Base-by-base conservation (phyloP, 1,140 invertebrate genomes). In the Cydia amplana region DNA sequence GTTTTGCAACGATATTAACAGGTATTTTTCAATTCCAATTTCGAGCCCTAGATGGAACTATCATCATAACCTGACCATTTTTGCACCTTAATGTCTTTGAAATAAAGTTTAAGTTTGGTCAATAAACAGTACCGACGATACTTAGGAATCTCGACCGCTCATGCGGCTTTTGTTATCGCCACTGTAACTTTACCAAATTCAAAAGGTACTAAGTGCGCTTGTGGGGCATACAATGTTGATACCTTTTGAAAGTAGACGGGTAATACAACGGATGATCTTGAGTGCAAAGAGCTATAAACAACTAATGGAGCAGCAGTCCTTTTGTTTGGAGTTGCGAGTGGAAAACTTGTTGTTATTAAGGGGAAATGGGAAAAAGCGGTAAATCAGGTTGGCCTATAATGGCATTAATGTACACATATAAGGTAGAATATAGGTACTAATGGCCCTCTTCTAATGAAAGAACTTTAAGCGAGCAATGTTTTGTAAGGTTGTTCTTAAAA, bases 211-310 rank as follows among this genome's bases (percentile, higher is more conserved):
- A 23, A 60, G 55, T 60, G 7, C 5, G 1, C 10, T 18, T 60
- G 7, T 23, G 12, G n/a, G 2, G 55, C 10, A 60, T 60, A 60
- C 18, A 23, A 18, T 23, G 55, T 60, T 20, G 0, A 60, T 60
- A 23, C 20, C 7, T 60, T 60, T 60, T 60, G 3, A 2, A 23
- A 60, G 7, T 60, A 12, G 55, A 9, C 9, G 20, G 55, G 55
- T 60, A 18, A 23, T 23, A 60, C 55, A 60, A 60, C 55, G 55
- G 55, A 60, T 60, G 55, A 60, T 60, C 55, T 60, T 60, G 55
- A 60, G 55, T 60, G 55, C 55, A 60, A 23, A 60, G 55, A 60
- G 55, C 55, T 60, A 60, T 60, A 60, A 60, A 60, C 55, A 60
- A 60, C 55, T 60, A 60, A 60, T 60, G 55, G 55, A 23, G 55